Percentiles rank a stretch among this genome's conserved stretches.
Conservation (phyloP, 2,888 invertebrate genomes). For the Eupithecia insigniata region DNA sequence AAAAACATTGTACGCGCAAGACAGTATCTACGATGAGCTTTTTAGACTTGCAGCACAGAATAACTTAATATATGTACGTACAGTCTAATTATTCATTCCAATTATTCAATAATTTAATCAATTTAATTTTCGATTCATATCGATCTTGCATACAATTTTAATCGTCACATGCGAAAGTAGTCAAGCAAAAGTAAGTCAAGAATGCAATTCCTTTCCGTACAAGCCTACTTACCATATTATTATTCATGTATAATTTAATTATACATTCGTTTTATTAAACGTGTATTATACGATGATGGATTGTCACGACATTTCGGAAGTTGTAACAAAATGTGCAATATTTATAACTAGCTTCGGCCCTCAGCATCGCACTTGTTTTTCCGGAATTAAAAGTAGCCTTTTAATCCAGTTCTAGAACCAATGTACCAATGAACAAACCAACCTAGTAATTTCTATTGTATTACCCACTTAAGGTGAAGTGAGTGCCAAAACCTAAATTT, state of each 20-base stretch:
- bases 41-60: too few relatives aligned
- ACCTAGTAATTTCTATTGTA: too few relatives aligned
- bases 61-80: too few relatives aligned
- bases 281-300: background rate
- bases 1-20: too few relatives aligned
- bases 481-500: too few relatives aligned
- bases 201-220: background rate
- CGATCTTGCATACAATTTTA: background rate
- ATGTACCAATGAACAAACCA: too few relatives aligned
- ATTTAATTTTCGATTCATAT: background rate
- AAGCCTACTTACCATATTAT: background rate
- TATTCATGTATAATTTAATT: background rate
- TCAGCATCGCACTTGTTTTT: background rate
- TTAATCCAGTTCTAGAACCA: background rate
- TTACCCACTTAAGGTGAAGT: too few relatives aligned
- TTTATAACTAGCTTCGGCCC: background rate
- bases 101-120: background rate
- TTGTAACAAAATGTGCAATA: background rate
- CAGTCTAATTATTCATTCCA: too few relatives aligned
- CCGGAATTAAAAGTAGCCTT: background rate
- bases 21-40: too few relatives aligned
- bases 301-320: slow-evolving; percentile 1
- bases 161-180: background rate
- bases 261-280: background rate
- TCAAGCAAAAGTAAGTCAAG: background rate